phyloP scores from a whole-genome alignment of 1,140 invertebrate species.

The Reticulitermes speratus region DNA sequence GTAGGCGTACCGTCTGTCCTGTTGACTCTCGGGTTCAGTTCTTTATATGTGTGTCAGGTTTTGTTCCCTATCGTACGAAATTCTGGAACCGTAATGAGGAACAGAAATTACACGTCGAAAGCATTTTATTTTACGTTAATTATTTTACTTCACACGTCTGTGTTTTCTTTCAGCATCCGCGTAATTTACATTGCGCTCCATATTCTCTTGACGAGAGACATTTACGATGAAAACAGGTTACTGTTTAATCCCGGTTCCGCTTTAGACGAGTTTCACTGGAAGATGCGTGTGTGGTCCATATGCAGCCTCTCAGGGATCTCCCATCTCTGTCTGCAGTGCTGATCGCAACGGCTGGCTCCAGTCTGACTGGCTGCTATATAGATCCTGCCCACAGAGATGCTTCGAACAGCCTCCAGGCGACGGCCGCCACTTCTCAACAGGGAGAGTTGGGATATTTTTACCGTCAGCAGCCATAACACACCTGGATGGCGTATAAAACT shows the following conservation, averaged over 20 bases:
- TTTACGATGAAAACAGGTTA: no score
- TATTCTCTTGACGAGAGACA: background rate
- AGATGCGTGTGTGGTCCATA: background rate
- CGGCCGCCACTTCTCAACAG: background rate
- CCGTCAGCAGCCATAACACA: background rate
- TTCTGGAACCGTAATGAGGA: no score
- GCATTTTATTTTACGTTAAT: no score
- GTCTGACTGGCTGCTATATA: background rate
- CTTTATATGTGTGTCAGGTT: no score
- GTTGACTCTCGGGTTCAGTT: no score
- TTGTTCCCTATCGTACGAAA: no score
- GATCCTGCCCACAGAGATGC: background rate
- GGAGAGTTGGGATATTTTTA: background rate
- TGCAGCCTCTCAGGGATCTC: background rate
- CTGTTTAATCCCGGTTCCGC: background rate
- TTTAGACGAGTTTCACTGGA: background rate
- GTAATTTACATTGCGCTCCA: background rate
- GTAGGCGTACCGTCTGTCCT: no score
- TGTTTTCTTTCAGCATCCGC: no score
- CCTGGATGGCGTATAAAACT: conserved; percentile 10
- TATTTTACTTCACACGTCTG: no score
- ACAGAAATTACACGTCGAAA: no score
- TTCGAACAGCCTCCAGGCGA: background rate
- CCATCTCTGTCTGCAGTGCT: background rate
- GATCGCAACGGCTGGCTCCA: background rate